These are phyloP conservation scores for Sciurus vulgaris DNA, from an alignment of 2,797 vertebrate species.

Conservation along the genomic window DNA sequence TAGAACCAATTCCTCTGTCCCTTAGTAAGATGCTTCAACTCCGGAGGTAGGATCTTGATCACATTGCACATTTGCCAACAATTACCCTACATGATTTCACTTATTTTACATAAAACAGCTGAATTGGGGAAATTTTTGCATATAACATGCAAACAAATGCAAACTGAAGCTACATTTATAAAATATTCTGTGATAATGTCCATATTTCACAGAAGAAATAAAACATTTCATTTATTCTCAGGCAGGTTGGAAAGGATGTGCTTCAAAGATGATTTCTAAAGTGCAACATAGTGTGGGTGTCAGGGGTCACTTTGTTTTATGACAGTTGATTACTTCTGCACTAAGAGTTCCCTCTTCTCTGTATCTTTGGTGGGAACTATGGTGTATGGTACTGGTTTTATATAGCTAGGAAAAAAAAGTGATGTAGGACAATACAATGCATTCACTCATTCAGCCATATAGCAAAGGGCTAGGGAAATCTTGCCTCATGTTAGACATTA, in stretches of 20 bases:
- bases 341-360: not conserved
- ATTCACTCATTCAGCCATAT: not conserved
- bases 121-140: not conserved
- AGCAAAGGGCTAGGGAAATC: not conserved
- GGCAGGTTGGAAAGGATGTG: not conserved
- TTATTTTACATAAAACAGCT: not conserved
- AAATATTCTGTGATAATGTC: not conserved
- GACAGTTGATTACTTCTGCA: too few species aligned
- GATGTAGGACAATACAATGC: not conserved
- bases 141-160: slow-evolving; percentile 40
- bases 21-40: not conserved
- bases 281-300: not conserved
- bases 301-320: not conserved
- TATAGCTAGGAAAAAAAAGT: not conserved
- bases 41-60: not conserved
- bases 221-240: not conserved
- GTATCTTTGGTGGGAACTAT: not conserved
- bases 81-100: not conserved
- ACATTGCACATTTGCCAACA: not conserved
- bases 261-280: not conserved
- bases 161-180: not conserved
- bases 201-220: not conserved
- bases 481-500: rapidly evolving
- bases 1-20: not conserved
- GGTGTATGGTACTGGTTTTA: not conserved